phyloP scores from a whole-genome alignment of 2,888 invertebrate genomes.

The Euspilapteryx auroguttella region DNA sequence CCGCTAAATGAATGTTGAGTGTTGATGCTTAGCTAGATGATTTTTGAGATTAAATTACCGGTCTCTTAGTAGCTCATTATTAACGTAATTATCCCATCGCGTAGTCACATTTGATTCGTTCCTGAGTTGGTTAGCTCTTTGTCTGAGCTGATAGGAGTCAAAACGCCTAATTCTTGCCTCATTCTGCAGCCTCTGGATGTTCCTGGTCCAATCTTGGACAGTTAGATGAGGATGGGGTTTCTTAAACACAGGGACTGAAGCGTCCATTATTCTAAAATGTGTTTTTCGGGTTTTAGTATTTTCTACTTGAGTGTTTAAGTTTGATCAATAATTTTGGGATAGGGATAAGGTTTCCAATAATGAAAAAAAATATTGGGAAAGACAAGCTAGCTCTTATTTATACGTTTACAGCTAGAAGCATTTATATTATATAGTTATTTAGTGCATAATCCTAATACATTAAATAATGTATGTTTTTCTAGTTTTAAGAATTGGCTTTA shows the following conservation, averaged over 20 bases:
- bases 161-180: slow-evolving; percentile 67
- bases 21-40: not conserved
- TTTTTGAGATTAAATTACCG: slow-evolving; percentile 38
- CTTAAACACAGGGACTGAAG: slow-evolving; percentile 56
- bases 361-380: too few species aligned
- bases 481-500: too few species aligned
- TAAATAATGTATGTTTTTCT: too few species aligned
- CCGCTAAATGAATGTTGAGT: too few species aligned
- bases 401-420: too few species aligned
- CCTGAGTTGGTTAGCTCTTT: slow-evolving; percentile 69
- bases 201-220: slow-evolving; percentile 76
- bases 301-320: too few species aligned
- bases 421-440: too few species aligned
- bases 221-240: slow-evolving; percentile 69
- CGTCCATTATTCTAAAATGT: slow-evolving; percentile 43
- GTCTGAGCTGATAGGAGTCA: slow-evolving; percentile 71
- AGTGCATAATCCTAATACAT: too few species aligned
- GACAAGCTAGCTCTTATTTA: too few species aligned
- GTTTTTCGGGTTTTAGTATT: too few species aligned
- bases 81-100: slow-evolving; percentile 77
- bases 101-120: slow-evolving; percentile 75
- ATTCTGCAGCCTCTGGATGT: slow-evolving; percentile 71
- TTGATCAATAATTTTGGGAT: slow-evolving; percentile 12
- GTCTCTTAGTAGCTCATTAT: slow-evolving; percentile 71
- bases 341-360: too few species aligned